These are phyloP conservation scores for Lutraria lutraria DNA, from an alignment of 2,888 invertebrate genomes.

Conservation along the genomic window DNA sequence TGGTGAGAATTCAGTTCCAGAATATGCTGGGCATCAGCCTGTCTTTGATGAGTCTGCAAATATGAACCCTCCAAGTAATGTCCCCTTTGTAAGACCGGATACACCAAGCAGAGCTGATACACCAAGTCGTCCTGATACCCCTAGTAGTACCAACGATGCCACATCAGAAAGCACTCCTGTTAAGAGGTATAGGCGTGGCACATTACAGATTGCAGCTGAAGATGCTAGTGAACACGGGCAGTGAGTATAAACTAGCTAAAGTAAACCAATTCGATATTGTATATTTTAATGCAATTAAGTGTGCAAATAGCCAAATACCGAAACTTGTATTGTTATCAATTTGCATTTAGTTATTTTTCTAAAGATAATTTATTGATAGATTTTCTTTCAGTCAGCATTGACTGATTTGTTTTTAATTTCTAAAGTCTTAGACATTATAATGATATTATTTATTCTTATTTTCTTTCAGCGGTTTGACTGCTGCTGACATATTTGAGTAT, in stretches of 20 bases:
- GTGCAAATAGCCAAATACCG: too few relatives aligned
- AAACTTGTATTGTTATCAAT: not conserved
- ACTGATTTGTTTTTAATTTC: not conserved
- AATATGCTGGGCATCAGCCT: constrained; percentile 57
- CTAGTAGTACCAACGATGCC: constrained; percentile 62
- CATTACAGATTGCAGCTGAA: constrained; percentile 67
- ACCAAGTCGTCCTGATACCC: constrained; percentile 30
- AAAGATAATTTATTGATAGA: not conserved
- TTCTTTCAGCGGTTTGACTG: constrained; percentile 87
- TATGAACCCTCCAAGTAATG: constrained; percentile 67
- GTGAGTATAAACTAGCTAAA: constrained; percentile 61
- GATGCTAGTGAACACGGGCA: constrained; percentile 69
- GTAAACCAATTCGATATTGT: too few relatives aligned
- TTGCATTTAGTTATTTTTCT: not conserved
- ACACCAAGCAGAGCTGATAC: constrained; percentile 56
- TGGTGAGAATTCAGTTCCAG: constrained; percentile 53
- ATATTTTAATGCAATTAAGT: too few relatives aligned
- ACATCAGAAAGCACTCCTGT: constrained; percentile 70
- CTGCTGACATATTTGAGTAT: constrained; percentile 96
- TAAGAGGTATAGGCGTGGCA: constrained; percentile 70
- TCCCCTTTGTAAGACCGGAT: constrained; percentile 55
- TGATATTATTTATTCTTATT: not conserved
- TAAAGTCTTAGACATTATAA: not conserved
- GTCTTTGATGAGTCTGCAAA: constrained; percentile 70
- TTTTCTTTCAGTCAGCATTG: not conserved